Conservation (phyloP, 1,140 invertebrate species). For the Hyles euphorbiae region DNA sequence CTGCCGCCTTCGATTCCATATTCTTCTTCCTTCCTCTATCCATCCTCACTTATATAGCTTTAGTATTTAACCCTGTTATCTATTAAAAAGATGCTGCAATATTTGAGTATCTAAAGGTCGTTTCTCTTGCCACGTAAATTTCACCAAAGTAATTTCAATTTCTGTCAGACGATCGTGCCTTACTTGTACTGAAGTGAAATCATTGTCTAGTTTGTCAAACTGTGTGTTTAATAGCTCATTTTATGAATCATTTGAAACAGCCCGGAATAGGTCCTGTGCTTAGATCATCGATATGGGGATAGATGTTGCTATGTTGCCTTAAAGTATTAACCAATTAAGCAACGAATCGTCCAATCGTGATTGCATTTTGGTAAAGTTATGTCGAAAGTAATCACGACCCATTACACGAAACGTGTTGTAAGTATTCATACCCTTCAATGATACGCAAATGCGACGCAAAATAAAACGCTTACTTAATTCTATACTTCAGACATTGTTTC, state of each 20-base stretch:
- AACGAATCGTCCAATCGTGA: not conserved
- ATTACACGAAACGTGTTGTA: constrained; percentile 64
- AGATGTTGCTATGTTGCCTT: constrained; percentile 24
- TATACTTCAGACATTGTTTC: constrained; percentile 66
- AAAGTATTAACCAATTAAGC: constrained; percentile 1
- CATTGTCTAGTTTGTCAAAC: constrained; percentile 7
- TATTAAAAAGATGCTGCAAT: constrained; percentile 51
- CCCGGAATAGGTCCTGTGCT: constrained; percentile 52
- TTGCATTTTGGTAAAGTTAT: constrained; percentile 38
- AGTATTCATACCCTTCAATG: constrained; percentile 65
- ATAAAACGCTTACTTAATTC: constrained; percentile 62
- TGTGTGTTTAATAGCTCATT: constrained; percentile 30
- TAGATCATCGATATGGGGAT: constrained; percentile 38
- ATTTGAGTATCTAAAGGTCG: constrained; percentile 41
- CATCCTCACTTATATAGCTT: constrained; percentile 69
- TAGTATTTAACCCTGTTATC: constrained; percentile 57
- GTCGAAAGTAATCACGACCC: constrained; percentile 40
- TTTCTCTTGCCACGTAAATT: constrained; percentile 1
- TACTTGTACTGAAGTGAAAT: too few species aligned
- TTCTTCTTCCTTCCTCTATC: constrained; percentile 26
- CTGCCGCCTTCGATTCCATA: too few species aligned
- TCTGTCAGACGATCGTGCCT: not conserved
- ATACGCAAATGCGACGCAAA: constrained; percentile 51
- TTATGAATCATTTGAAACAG: constrained; percentile 48
- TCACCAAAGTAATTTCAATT: not conserved